Base-by-base conservation (phyloP, 2,888 invertebrate species). In the Nomada goodeniana region DNA sequence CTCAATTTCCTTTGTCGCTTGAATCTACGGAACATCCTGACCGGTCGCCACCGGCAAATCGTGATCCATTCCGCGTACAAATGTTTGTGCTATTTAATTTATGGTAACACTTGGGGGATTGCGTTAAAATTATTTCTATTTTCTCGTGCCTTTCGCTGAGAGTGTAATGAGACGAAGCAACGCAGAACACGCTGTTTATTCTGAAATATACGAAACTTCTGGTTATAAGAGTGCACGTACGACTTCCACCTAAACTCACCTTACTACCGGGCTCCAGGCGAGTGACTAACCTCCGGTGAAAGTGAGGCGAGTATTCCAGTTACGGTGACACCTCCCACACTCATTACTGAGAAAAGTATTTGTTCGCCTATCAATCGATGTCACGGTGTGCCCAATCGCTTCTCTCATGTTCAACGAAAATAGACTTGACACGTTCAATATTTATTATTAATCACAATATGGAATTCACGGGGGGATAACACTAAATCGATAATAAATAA, bases 231-330 rank as follows among this genome's bases (percentile, higher is more conserved):
- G 29, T 15, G 59, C 29, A 47, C 10, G 15, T 36, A 67, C n/a
- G 15, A 67, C 29, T 29, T 15, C 18, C 23, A 26, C 52, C 13
- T 9, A 26, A 59, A 47, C 29, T 47, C 59, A 50, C 47, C 70
- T 59, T 18, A 20, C 10, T n/a, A 29, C 44, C 15, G 59, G 20
- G 5, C 15, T 29, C 29, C n/a, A 15, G 29, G 10, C 70, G 59
- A 70, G 29, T 70, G 70, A 70, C 70, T 70, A 70, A 70, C 47
- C 61, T 59, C 26, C 70, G 29, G 70, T 70, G 59, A 70, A 70
- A 70, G 70, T 70, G 20, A 70, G 2, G 15, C 44, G 13, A 26
- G 44, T 69, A 69, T 69, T 9, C 59, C 69, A 47, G 20, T 70
- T 60, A 59, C 29, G 29, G 59, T 36, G 70, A 70, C 59, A 70